Percentiles rank a stretch among this genome's conserved stretches.
Evolutionary conservation across 2,888 invertebrate species (phyloP).

Genomic region (Neoitamus cyanurus): DNA sequence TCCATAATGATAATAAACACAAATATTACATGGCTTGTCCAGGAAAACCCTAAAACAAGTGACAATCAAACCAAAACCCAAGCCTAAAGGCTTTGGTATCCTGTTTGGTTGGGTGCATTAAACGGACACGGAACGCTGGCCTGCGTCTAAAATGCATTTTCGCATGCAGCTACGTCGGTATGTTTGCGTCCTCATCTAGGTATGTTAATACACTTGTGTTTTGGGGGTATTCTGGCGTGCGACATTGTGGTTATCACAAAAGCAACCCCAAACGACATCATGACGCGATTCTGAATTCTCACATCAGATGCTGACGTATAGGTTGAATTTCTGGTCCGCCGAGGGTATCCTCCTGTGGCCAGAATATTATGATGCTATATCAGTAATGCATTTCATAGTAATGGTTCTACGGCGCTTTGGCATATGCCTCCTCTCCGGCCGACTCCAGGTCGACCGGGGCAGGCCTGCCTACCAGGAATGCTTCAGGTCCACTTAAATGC

Average conservation of each 20-base stretch:
- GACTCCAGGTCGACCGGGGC: background rate
- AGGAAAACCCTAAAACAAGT: slow-evolving; percentile 55
- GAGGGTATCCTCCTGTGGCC: slow-evolving; percentile 50
- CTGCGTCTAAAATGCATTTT: slow-evolving; percentile 46
- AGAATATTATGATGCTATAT: slow-evolving; percentile 45
- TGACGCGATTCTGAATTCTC: slow-evolving; percentile 51
- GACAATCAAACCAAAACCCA: slow-evolving; percentile 53
- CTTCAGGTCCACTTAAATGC: slow-evolving; percentile 27
- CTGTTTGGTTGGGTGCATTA: slow-evolving; percentile 44
- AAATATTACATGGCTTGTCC: slow-evolving; percentile 49
- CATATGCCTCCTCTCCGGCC: background rate
- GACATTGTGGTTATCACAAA: slow-evolving; percentile 53
- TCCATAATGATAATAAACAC: slow-evolving; percentile 49
- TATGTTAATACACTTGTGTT: slow-evolving; percentile 46
- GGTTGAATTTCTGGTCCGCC: slow-evolving; percentile 49
- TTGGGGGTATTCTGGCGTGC: slow-evolving; percentile 51
- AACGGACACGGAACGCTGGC: slow-evolving; percentile 21
- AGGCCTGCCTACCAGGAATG: slow-evolving; percentile 10
- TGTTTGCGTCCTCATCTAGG: slow-evolving; percentile 19
- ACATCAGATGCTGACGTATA: slow-evolving; percentile 50
- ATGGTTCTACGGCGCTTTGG: background rate
- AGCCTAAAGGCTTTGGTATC: slow-evolving; percentile 49
- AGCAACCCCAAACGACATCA: slow-evolving; percentile 53
- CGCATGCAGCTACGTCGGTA: slow-evolving; percentile 21
- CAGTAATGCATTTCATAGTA: slow-evolving; percentile 34